A percentile compares a stretch with the other conserved stretches of the same genome.
These are phyloP conservation scores for Drosophila antonietae DNA, from an alignment of 2,888 invertebrate genomes.

Conservation along the genomic window DNA sequence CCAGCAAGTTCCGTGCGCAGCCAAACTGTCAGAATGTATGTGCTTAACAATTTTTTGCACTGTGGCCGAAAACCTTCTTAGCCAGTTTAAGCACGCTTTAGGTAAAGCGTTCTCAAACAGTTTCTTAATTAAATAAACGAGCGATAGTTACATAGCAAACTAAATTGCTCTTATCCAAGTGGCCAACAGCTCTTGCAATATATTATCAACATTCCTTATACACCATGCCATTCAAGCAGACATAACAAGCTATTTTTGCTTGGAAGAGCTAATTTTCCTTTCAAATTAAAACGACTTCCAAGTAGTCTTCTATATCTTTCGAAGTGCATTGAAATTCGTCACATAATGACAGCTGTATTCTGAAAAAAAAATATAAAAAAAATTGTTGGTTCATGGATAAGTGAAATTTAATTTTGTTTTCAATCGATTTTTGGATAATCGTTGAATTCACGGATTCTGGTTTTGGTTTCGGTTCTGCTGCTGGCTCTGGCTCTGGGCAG, in stretches of 20 bases:
- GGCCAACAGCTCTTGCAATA: neutral
- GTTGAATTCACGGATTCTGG: conserved; percentile 38
- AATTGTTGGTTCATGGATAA: conserved; percentile 12
- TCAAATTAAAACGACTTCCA: neutral
- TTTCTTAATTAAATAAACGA: conserved; percentile 32
- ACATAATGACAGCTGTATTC: no score
- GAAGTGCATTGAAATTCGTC: neutral
- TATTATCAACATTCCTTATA: neutral
- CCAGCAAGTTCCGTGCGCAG: conserved; percentile 35
- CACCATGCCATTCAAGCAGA: neutral
- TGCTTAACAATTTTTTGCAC: conserved; percentile 25
- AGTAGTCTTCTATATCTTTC: neutral
- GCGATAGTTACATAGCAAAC: neutral
- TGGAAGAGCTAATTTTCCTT: neutral
- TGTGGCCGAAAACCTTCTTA: conserved; percentile 19
- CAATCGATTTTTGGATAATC: conserved; percentile 48
- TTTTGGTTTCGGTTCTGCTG: conserved; percentile 5
- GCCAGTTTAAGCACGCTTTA: conserved; percentile 32
- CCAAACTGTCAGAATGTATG: conserved; percentile 42
- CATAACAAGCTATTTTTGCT: neutral
- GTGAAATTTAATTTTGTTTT: conserved; percentile 24
- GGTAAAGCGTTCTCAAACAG: conserved; percentile 15
- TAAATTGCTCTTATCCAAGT: neutral
- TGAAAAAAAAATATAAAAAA: no score
- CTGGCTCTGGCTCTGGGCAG: conserved; percentile 27